A percentile compares a stretch with the other conserved stretches of the same genome.
phyloP scores from a whole-genome alignment of 2,797 vertebrate genomes.

The Eulemur rubriventer region DNA sequence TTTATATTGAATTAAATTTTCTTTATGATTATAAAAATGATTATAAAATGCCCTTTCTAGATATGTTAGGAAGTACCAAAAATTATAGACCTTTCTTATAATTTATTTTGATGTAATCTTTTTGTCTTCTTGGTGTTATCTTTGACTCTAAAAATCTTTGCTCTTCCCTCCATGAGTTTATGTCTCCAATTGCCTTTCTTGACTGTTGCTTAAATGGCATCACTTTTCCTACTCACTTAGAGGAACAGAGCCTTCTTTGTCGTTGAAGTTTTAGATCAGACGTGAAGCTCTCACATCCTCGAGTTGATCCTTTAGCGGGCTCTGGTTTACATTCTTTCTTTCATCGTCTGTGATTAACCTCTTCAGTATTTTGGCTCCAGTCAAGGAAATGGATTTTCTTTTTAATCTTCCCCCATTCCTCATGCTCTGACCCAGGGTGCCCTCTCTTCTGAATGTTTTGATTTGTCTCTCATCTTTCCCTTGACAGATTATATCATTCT shows the following conservation, averaged over 20 bases:
- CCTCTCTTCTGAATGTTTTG: background rate
- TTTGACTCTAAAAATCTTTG: background rate
- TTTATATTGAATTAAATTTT: background rate
- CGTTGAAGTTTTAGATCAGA: constrained; percentile 13
- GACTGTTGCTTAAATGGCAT: background rate
- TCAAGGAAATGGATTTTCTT: background rate
- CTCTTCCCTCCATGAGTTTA: background rate
- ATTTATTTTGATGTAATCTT: background rate
- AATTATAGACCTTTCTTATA: background rate
- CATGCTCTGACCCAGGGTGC: background rate
- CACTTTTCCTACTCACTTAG: background rate
- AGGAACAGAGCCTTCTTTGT: background rate
- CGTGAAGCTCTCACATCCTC: background rate
- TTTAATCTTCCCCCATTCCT: background rate
- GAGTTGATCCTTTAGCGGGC: background rate
- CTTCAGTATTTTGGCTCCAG: background rate
- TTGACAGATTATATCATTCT: background rate
- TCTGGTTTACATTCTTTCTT: constrained; percentile 18
- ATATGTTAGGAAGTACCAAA: background rate
- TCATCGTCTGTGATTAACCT: background rate
- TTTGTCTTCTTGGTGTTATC: background rate
- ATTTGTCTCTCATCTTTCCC: background rate
- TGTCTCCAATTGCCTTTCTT: background rate
- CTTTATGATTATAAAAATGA: background rate
- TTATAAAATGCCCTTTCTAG: background rate